These are phyloP conservation scores for Drosophila sechellia DNA, from an alignment of 1,140 invertebrate genomes.

Conservation along the genomic window DNA sequence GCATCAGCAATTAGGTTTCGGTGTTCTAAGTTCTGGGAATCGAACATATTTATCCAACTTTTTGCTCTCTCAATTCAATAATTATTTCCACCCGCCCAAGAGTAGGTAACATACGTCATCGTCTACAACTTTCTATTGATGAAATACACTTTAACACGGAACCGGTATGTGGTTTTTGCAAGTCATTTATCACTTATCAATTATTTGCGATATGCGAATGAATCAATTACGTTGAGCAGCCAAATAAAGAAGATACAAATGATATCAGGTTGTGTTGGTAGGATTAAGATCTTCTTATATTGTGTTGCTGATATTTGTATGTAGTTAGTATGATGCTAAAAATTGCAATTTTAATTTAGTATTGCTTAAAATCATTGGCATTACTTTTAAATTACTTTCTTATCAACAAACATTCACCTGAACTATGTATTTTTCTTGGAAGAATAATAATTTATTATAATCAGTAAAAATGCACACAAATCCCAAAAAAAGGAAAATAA, in stretches of 20 bases:
- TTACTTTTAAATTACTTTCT: no score
- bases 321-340: no score
- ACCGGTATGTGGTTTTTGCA: slow-evolving; percentile 23
- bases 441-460: no score
- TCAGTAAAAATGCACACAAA: neutral
- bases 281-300: neutral
- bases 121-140: slow-evolving; percentile 61
- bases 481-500: neutral
- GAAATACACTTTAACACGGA: slow-evolving; percentile 43
- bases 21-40: slow-evolving; percentile 23
- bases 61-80: slow-evolving; percentile 8
- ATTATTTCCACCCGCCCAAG: neutral
- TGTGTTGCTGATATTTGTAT: no score
- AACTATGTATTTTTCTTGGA: no score
- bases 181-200: slow-evolving; percentile 60
- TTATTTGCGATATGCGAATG: slow-evolving; percentile 36
- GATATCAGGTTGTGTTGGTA: neutral
- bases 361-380: no score
- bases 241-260: neutral
- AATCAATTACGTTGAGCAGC: slow-evolving; percentile 9
- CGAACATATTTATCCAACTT: slow-evolving; percentile 18
- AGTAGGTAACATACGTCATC: slow-evolving; percentile 33
- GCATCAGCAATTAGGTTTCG: slow-evolving; percentile 28
- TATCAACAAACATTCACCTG: neutral
- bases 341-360: neutral